Conservation (phyloP, 2,888 invertebrate species). For the Melanotus villosus region DNA sequence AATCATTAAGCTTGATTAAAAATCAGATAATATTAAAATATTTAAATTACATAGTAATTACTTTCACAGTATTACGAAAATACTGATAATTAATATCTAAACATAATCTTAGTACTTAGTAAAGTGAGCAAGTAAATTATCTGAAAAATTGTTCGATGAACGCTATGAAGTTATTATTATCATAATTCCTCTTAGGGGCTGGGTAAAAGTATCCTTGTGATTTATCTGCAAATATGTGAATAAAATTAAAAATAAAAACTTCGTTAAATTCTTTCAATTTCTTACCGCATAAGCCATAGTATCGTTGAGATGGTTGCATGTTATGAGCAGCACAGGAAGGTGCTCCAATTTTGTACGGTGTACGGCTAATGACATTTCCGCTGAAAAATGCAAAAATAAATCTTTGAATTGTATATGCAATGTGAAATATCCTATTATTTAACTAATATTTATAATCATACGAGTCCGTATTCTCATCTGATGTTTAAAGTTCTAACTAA, state of each 20-base stretch:
- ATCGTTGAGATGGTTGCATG: conserved; percentile 79
- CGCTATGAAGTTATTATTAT: background rate
- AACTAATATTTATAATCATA: too few species aligned
- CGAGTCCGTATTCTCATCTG: too few species aligned
- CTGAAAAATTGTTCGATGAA: background rate
- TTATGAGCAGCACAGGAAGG: conserved; percentile 81
- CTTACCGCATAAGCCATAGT: conserved; percentile 85
- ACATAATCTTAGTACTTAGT: background rate
- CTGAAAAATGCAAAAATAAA: conserved; percentile 66
- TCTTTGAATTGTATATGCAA: conserved; percentile 6
- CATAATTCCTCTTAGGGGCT: background rate
- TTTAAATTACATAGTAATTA: too few species aligned
- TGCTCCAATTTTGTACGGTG: conserved; percentile 82
- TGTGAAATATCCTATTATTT: too few species aligned
- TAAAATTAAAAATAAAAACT: background rate
- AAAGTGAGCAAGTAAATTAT: background rate
- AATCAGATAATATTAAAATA: too few species aligned
- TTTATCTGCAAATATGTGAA: conserved; percentile 4
- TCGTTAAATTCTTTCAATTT: background rate
- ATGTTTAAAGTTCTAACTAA: too few species aligned
- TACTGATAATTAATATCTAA: background rate
- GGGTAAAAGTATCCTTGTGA: background rate
- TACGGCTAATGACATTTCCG: conserved; percentile 83
- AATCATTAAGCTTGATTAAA: too few species aligned
- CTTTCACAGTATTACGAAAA: background rate